Percentiles rank a stretch among this genome's conserved stretches.
phyloP scores from a whole-genome alignment of 2,113 vertebrate species.

The Labeo rohita region DNA sequence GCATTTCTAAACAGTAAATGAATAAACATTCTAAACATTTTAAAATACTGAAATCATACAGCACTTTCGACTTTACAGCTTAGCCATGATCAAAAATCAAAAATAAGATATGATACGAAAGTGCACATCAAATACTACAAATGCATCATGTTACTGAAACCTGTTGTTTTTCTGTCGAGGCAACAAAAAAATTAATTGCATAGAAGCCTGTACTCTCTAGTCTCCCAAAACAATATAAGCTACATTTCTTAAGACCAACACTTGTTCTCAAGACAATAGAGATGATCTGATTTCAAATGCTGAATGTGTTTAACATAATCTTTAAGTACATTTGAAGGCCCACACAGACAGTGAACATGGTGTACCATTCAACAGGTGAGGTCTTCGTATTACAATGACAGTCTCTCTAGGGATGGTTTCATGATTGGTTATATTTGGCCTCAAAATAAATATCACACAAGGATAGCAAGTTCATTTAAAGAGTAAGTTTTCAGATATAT shows the following conservation, averaged over 20 bases:
- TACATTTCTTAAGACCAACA: neutral
- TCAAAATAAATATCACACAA: constrained; percentile 49
- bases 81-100: constrained; percentile 22
- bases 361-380: constrained; percentile 1
- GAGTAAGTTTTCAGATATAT: constrained; percentile 35
- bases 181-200: constrained; percentile 10
- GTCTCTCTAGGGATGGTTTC: constrained; percentile 4
- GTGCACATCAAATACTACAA: neutral
- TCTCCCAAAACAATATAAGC: neutral
- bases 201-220: neutral
- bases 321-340: neutral
- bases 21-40: constrained; percentile 12
- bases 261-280: neutral
- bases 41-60: constrained; percentile 30
- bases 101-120: constrained; percentile 14
- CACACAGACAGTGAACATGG: constrained; percentile 2
- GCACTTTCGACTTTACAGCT: constrained; percentile 17
- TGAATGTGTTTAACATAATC: neutral
- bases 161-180: neutral
- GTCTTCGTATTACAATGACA: neutral
- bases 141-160: constrained; percentile 1
- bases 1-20: constrained; percentile 18
- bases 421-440: constrained; percentile 37
- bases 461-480: constrained; percentile 11
- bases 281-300: constrained; percentile 12